Conservation (phyloP, 2,888 invertebrate genomes). For the Callimorpha dominula region DNA sequence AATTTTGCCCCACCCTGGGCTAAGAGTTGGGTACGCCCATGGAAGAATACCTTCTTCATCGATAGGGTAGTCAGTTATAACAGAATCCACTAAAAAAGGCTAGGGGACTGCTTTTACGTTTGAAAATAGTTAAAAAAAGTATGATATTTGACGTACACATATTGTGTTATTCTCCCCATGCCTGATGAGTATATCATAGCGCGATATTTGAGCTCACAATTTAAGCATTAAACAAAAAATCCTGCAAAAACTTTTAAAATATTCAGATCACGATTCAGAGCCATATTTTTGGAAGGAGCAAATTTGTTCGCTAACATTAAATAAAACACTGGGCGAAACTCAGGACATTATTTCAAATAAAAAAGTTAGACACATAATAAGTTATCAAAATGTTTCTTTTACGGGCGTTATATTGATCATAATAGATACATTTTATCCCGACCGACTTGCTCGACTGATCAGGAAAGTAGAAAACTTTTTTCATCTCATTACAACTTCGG, state of each 20-base stretch:
- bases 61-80: no score
- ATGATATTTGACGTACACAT: background rate
- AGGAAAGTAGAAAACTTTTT: slow-evolving; percentile 34
- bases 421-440: slow-evolving; percentile 30
- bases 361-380: slow-evolving; percentile 34
- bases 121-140: background rate
- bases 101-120: no score
- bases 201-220: background rate
- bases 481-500: slow-evolving; percentile 45
- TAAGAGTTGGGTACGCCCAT: no score
- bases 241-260: background rate
- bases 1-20: no score
- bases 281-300: slow-evolving; percentile 8
- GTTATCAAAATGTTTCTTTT: slow-evolving; percentile 26
- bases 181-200: background rate
- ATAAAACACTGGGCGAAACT: slow-evolving; percentile 17
- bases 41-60: no score
- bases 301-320: slow-evolving; percentile 18
- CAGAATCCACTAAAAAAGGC: no score
- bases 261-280: slow-evolving; percentile 12
- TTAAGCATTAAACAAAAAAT: background rate
- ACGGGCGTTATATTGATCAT: slow-evolving; percentile 33
- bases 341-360: slow-evolving; percentile 23
- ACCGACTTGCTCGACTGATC: slow-evolving; percentile 10
- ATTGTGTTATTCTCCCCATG: background rate